Base-by-base conservation (phyloP, 1,140 invertebrate genomes). In the Cardiocondyla obscurior region DNA sequence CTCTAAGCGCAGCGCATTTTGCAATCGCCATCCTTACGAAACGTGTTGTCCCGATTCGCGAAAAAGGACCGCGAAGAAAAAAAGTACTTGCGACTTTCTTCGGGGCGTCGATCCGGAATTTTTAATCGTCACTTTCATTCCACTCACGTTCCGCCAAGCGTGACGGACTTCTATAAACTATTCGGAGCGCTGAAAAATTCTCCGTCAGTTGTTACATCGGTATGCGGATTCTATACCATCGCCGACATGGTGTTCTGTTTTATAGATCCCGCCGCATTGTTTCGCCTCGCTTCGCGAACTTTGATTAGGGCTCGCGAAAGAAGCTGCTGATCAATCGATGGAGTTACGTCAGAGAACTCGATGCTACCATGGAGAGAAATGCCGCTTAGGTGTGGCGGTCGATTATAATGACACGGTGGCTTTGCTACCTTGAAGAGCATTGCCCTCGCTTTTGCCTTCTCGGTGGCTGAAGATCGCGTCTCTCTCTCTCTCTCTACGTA, bases 61-160 rank as follows among this genome's bases (percentile, higher is more conserved):
- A 64, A 55, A 30, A 33, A 62, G 39, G 25, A 19, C 39, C 57
- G 60, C 74, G 74, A 51, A n/a, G n/a, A n/a, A n/a, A n/a, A n/a
- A 39, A 77, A 69, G 46, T 55, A 60, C 62, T 53, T 42, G n/a
- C 36, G 55, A 88, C 60, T 88, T 88, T 88, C 85, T 51, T 88
- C 85, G 10, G 53, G 25, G 51, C 58, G 53, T 85, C 76, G 76
- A 53, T 64, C 64, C 28, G 46, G 67, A 69, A 82, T 87, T 87
- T 76, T 86, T 88, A 88, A 86, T 86, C 84, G 57, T 88, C 88
- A 89, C 89, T 90, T 90, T 90, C 90, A 76, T 90, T 90, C 81
- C 74, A 62, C 74, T 84, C 83, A 76, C 73, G 79, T 84, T 79
- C 33, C 83, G 64, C 58, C 49, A 77, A 88, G 86, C 87, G 81